Base-by-base conservation (phyloP, 2,888 invertebrate species). In the Ochlodes sylvanus region DNA sequence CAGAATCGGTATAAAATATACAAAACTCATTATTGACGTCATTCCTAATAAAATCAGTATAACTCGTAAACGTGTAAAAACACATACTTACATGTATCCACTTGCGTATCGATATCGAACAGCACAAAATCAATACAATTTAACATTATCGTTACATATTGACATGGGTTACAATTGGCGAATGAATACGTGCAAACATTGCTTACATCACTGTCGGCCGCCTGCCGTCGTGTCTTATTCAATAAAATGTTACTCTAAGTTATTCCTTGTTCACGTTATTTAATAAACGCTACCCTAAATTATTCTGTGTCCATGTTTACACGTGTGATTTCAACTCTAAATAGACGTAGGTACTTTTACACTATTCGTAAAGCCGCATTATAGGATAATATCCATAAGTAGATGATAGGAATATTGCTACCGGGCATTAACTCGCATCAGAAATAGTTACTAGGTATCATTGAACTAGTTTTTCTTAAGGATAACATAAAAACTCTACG, bases 101-200 rank as follows among this genome's bases (percentile, higher is more conserved):
- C 17, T 17, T 2, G 44, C 44, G 44, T 47, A 47, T 15, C 44
- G 44, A 47, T 47, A 47, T 47, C 17, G 15, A 47, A 47, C 15
- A 47, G 15, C 12, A 47, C 17, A 15, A 15, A 47, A 47, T 15
- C 15, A 44, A 44, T 15, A 47, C 15, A 47, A 12, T 47, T 47
- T 15, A 47, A 47, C 9, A 47, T 47, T 47, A 47, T 47, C 44
- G 44, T 17, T 17, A 47, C 17, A 47, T 47, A 47, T 17, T 47
- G 64, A 64, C 64, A 27, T 4, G 5, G 3, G 27, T 27, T 27
- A 27, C 27, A 55, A 32, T 63, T 17, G 42, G 55, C 27, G 44
- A 19, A 19, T 34, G 10, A 63, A 55, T 63, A 32, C 44, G 54
- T 63, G 15, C 63, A 63, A 55, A 63, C 44, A 63, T 12, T 14